Base-by-base conservation (phyloP, 2,113 vertebrate genomes). In the Fukomys damarensis region DNA sequence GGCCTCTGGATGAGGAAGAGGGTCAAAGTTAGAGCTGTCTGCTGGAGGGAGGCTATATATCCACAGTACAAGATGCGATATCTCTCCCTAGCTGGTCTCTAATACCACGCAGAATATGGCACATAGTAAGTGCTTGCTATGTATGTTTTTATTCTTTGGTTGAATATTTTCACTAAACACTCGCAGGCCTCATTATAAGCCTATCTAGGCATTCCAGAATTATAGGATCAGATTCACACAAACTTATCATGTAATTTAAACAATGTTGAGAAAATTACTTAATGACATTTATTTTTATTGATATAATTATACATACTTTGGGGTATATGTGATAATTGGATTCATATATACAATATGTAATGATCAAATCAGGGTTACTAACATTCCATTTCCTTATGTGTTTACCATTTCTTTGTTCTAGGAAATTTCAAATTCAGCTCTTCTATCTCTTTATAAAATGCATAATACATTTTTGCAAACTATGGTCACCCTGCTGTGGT, bases 141-240 rank as follows among this genome's bases (percentile, higher is more conserved):
- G 0, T 92, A 38, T 43, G 70, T 43, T 80, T 79, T 87, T 68
- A 88, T 43, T 96, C 14, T 97, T 83, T 89, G 74, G 52, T 61
- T 89, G 66, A 89, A 86, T 83, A 46, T 59, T 81, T 89, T 52
- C 17, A 54, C 19, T 54, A 72, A 74, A 32, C 13, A 77, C 14
- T 76, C 30, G 88, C 12, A 76, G 20, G 38, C 76, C 28, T 86
- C 43, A 91, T 91, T 68, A 52, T 0, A 94, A 94, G 5, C 17
- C 35, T 77, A 12, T 79, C 24, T 58, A 83, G 66, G 20, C 72
- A 92, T 89, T 82, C n/a, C n/a, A 66, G 38, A 89, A 82, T 91
- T 77, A 77, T 13, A 92, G 58, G 22, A 17, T 94, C 43, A 92
- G 72, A 82, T 79, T 91, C 89, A 16, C 56, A 82, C 59, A 79